A percentile compares a stretch with the other conserved stretches of the same genome.
Evolutionary conservation across 2,888 invertebrate genomes (phyloP).

Genomic region (Eristalis pertinax): DNA sequence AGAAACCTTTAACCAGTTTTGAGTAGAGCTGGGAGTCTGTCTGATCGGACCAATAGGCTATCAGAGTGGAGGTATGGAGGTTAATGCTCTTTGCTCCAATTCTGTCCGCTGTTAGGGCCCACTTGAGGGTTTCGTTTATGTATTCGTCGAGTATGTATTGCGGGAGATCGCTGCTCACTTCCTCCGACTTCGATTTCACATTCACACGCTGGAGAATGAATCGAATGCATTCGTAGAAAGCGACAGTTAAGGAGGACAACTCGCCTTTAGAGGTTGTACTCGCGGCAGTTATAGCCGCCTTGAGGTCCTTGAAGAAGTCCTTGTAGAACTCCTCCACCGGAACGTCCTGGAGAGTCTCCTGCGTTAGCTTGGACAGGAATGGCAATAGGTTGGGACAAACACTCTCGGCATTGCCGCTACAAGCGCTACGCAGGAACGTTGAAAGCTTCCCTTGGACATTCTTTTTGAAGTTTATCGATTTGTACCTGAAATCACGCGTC

Average conservation of each 20-base stretch:
- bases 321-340: constrained; percentile 83
- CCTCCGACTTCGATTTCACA: neutral
- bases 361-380: constrained; percentile 85
- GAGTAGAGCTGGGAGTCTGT: constrained; percentile 76
- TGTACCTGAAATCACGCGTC: constrained; percentile 75
- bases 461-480: constrained; percentile 87
- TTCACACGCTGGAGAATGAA: constrained; percentile 83
- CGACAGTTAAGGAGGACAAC: constrained; percentile 85
- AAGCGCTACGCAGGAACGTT: constrained; percentile 86
- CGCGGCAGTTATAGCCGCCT: constrained; percentile 84
- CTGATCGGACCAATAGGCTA: constrained; percentile 84
- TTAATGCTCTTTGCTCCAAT: constrained; percentile 81
- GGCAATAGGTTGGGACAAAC: constrained; percentile 90
- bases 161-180: constrained; percentile 50
- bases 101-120: constrained; percentile 81
- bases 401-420: constrained; percentile 88
- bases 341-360: constrained; percentile 73
- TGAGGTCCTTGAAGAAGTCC: constrained; percentile 87
- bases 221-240: constrained; percentile 89
- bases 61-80: constrained; percentile 82
- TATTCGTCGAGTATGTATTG: constrained; percentile 75
- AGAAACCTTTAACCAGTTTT: constrained; percentile 76
- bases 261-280: constrained; percentile 84
- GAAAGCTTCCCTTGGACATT: constrained; percentile 88
- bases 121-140: constrained; percentile 81